These are phyloP conservation scores for Triplophysa siluroides DNA, from an alignment of 2,113 vertebrate species.

Conservation along the genomic window DNA sequence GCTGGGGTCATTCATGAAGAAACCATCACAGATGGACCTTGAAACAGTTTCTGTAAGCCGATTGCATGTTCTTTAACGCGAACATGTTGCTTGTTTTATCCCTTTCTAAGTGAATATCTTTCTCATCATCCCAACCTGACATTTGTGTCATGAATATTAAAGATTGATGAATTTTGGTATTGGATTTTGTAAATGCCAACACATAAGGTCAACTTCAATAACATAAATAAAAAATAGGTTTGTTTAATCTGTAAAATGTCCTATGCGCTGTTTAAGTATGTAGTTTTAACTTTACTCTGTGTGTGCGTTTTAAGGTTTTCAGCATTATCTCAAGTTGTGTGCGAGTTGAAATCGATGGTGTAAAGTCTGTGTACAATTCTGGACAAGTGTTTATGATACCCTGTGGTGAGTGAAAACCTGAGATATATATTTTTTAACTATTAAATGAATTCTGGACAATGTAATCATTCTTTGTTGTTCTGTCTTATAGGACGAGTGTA, in stretches of 20 bases:
- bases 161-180: neutral
- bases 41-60: conserved; percentile 23
- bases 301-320: conserved; percentile 64
- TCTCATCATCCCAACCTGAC: no score
- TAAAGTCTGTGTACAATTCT: conserved; percentile 48
- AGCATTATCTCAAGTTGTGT: conserved; percentile 70
- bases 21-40: conserved; percentile 71
- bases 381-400: conserved; percentile 71
- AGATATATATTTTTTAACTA: neutral
- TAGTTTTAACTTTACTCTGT: neutral
- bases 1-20: conserved; percentile 74
- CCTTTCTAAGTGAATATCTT: no score
- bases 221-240: no score
- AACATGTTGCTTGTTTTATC: neutral
- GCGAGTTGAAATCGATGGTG: conserved; percentile 59
- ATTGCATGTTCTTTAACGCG: neutral
- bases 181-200: no score
- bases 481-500: conserved; percentile 67
- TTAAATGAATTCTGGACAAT: no score
- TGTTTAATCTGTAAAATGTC: neutral
- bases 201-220: no score
- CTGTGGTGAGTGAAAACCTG: conserved; percentile 60
- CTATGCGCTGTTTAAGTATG: no score
- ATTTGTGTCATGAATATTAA: neutral
- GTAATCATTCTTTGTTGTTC: neutral